Base-by-base conservation (phyloP, 2,113 vertebrate genomes). In the Eulemur macaco region DNA sequence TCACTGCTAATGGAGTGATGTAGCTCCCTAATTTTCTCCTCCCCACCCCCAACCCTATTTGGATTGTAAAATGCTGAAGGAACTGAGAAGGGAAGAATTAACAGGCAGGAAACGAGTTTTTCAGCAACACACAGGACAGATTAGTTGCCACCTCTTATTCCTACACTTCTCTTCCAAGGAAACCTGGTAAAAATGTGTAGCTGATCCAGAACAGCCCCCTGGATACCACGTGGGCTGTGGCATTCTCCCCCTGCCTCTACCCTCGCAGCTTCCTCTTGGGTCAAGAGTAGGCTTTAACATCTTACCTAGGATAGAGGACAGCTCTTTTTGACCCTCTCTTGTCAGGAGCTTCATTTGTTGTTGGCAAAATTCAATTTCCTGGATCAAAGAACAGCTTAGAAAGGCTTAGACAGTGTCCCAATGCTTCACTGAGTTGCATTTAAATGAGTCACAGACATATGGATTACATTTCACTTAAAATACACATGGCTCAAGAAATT, bases 381-480 rank as follows among this genome's bases (percentile, higher is more conserved):
- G 80, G 64, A 95, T 96, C 94, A 92, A 81, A 94, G 86, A 82
- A 58, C 42, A 78, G 80, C 96, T 95, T 77, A 77, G 90, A 81
- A 86, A 89, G 77, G 58, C 74, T 97, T 91, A 95, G 73, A 39
- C 5, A 8, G 66, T 10, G 81, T 60, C 89, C 83, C 78, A 9
- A 0, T 50, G 20, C 83, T 95, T 96, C 39, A 8, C 89, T 25
- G 83, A 84, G 76, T 80, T 86, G 39, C 86, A 85, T 91, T 89
- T 56, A 60, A 89, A 83, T 95, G 96, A 96, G 64, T 95, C 94
- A 93, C 83, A 85, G 80, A 76, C 97, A 97, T 96, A 96, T 95
- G 96, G 97, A 56, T 97, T 96, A 45, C 83, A 96, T 98, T 98
- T 93, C 95, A 94, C 82, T 95, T 96, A 93, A 95, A 97, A 97